These are phyloP conservation scores for Chaenogobius annularis DNA, from an alignment of 2,113 vertebrate species.

Conservation along the genomic window DNA sequence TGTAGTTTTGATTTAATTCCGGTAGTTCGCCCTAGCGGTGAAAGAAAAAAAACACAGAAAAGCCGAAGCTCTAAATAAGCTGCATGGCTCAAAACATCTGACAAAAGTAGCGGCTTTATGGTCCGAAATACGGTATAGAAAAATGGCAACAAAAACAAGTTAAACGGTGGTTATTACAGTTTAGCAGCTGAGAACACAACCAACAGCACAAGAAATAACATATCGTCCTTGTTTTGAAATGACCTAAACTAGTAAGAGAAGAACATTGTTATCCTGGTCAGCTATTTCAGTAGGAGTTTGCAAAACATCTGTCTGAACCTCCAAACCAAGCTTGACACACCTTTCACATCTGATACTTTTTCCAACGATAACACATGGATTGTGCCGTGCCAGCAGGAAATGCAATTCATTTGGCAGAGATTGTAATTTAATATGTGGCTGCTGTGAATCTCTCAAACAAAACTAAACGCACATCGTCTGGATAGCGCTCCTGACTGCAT, in stretches of 20 bases:
- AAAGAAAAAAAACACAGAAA: no score
- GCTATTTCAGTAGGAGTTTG: neutral
- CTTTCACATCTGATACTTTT: neutral
- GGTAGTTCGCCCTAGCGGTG: no score
- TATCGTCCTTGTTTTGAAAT: no score
- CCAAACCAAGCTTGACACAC: conserved; percentile 18
- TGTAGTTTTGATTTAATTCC: no score
- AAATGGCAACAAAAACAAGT: no score
- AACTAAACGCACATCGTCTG: conserved; percentile 30
- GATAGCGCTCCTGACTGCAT: conserved; percentile 56
- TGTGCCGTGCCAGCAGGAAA: conserved; percentile 23
- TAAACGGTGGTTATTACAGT: no score
- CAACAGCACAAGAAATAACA: neutral
- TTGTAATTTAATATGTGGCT: conserved; percentile 31
- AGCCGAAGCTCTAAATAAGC: no score
- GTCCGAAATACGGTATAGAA: no score
- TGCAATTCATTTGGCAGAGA: conserved; percentile 42
- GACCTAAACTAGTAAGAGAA: no score
- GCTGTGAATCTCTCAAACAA: conserved; percentile 30
- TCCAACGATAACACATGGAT: neutral
- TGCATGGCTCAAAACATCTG: no score
- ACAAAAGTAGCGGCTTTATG: no score
- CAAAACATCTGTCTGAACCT: conserved; percentile 9
- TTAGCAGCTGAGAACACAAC: no score
- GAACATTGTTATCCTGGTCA: neutral